Base-by-base conservation (phyloP, 1,140 invertebrate genomes). In the Lordiphosa stackelbergi region DNA sequence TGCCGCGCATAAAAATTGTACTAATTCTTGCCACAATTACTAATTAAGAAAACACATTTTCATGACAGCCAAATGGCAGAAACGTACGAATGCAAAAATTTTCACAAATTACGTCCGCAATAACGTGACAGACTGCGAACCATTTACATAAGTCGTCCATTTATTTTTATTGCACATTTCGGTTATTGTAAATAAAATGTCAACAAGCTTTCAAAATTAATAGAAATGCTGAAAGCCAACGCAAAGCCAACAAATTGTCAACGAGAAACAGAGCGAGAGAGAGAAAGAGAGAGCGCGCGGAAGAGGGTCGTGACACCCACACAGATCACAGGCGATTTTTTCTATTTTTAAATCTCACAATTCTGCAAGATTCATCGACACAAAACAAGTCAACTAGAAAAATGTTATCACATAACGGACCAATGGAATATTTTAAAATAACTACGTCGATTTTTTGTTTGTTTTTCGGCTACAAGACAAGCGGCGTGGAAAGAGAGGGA, bases 11-110 rank as follows among this genome's bases (percentile, higher is more conserved):
- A 43, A 45, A 51, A 66, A 66, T 66, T 49, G 53, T 46, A 72
- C 55, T 43, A 22, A 58, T 53, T 71, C 60, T 55, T 71, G 37
- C 19, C 53, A 19, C 49, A 71, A 55, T 64, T 59, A 49, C 57
- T 57, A 73, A 73, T 73, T 72, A 61, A 64, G 57, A 51, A 74
- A 74, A 74, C 71, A 73, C 64, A 73, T 65, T 69, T 53, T 11
- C 40, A 54, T 49, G 47, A 48, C 22, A 22, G 35, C 46, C 52
- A 69, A 73, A 69, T 73, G 54, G 48, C 64, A 45, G 45, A 69
- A 63, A 55, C 57, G 65, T 63, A 55, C 47, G 41, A 60, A 53
- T 51, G 58, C 40, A 55, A 51, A 40, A 61, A 55, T 73, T 63
- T 59, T 64, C 65, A 16, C 10, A 68, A 68, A 49, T 53, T 40